Conservation (phyloP, 2,888 invertebrate species). For the Hyalella azteca region DNA sequence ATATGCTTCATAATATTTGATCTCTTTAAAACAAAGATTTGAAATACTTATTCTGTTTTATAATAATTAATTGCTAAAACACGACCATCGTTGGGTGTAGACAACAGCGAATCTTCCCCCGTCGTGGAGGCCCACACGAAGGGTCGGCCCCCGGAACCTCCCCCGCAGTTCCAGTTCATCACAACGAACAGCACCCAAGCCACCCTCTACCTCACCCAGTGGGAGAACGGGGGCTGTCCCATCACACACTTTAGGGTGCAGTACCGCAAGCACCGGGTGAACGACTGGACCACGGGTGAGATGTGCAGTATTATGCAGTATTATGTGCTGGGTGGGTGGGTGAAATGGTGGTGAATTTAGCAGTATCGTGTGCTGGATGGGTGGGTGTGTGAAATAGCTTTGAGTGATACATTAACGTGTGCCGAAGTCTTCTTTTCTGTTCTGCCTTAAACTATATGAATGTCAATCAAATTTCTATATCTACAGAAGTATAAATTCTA, state of each 20-base stretch:
- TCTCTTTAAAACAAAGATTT: too few species aligned
- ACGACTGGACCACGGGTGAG: conserved; percentile 51
- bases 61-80: too few species aligned
- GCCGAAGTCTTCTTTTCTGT: too few species aligned
- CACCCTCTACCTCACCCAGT: conserved; percentile 55
- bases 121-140: conserved; percentile 49
- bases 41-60: too few species aligned
- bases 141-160: conserved; percentile 48
- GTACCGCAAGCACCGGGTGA: conserved; percentile 37
- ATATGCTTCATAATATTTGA: too few species aligned
- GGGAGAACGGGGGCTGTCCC: conserved; percentile 55
- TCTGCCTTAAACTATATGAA: too few species aligned
- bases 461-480: too few species aligned
- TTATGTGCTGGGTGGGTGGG: not conserved
- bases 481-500: too few species aligned
- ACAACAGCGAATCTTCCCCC: conserved; percentile 49
- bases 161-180: conserved; percentile 53
- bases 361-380: not conserved
- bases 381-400: too few species aligned
- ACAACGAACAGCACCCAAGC: conserved; percentile 55
- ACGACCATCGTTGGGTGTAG: conserved; percentile 14
- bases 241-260: conserved; percentile 55
- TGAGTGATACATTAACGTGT: too few species aligned
- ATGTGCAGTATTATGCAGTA: not conserved
- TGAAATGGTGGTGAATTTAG: too few species aligned